Evolutionary conservation across 2,113 vertebrate species (phyloP).

Genomic region (Ictalurus furcatus): DNA sequence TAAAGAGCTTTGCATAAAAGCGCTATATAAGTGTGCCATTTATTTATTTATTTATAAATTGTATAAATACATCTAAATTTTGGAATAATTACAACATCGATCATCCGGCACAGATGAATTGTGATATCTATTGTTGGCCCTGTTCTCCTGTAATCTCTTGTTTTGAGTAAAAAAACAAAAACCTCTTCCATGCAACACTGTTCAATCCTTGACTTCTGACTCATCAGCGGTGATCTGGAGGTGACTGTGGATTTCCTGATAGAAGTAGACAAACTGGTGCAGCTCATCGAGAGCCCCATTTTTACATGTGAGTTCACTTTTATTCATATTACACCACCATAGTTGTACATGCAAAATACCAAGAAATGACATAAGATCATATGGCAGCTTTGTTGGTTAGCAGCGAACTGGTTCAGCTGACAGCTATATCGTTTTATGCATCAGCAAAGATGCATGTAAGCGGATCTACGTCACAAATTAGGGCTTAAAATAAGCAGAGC

Average conservation of each 20-base stretch:
- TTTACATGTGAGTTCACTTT: slow-evolving; percentile 84
- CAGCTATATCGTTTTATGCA: too few relatives aligned
- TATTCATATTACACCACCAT: background rate
- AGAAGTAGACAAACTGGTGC: slow-evolving; percentile 97
- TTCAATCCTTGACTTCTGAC: slow-evolving; percentile 65
- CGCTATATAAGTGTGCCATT: too few relatives aligned
- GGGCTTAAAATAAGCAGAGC: background rate
- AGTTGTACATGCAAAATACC: background rate
- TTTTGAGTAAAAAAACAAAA: background rate
- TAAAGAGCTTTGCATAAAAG: too few relatives aligned
- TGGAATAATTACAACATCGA: too few relatives aligned
- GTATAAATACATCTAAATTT: too few relatives aligned
- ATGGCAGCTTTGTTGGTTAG: too few relatives aligned
- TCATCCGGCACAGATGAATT: background rate
- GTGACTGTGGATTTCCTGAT: slow-evolving; percentile 97
- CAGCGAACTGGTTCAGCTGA: too few relatives aligned
- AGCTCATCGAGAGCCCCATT: slow-evolving; percentile 96
- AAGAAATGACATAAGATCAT: too few relatives aligned
- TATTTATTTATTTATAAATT: too few relatives aligned
- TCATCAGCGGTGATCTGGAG: slow-evolving; percentile 86
- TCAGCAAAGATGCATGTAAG: too few relatives aligned
- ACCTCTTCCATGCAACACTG: background rate
- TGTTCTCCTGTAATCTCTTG: background rate
- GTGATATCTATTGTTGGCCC: background rate
- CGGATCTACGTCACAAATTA: background rate